These are phyloP conservation scores for Suillia variegata DNA, from an alignment of 2,888 invertebrate species.

Conservation along the genomic window DNA sequence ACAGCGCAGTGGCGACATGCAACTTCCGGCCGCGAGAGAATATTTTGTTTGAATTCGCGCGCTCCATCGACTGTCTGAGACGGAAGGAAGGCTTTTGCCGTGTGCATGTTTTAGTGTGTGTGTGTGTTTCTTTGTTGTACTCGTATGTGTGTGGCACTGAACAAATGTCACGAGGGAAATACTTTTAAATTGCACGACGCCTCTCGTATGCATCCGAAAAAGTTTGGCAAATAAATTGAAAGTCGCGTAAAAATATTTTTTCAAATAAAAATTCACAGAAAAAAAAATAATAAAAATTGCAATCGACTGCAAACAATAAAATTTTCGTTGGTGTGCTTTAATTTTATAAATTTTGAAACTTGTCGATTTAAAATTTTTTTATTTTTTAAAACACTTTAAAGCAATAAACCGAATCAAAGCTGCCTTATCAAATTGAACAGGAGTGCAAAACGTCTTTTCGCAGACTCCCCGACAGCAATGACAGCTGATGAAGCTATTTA, in stretches of 20 bases:
- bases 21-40: slow-evolving; percentile 11
- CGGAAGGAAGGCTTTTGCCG: background rate
- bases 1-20: no score
- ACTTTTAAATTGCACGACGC: no score
- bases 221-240: background rate
- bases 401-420: background rate
- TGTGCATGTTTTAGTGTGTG: background rate
- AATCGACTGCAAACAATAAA: background rate
- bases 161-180: background rate
- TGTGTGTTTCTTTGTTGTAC: no score
- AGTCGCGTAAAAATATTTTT: background rate
- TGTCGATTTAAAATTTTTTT: background rate
- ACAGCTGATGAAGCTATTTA: slow-evolving; percentile 26
- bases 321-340: no score
- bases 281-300: background rate
- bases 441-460: background rate
- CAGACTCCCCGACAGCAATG: slow-evolving; percentile 9
- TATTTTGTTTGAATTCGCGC: background rate
- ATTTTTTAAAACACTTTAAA: background rate
- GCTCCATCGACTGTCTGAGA: background rate
- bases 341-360: no score
- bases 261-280: background rate
- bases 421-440: no score
- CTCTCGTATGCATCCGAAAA: no score
- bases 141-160: background rate